A percentile compares a stretch with the other conserved stretches of the same genome.
These are phyloP conservation scores for Acrobeloides nanus DNA, from an alignment of 2,888 invertebrate species.

Conservation along the genomic window DNA sequence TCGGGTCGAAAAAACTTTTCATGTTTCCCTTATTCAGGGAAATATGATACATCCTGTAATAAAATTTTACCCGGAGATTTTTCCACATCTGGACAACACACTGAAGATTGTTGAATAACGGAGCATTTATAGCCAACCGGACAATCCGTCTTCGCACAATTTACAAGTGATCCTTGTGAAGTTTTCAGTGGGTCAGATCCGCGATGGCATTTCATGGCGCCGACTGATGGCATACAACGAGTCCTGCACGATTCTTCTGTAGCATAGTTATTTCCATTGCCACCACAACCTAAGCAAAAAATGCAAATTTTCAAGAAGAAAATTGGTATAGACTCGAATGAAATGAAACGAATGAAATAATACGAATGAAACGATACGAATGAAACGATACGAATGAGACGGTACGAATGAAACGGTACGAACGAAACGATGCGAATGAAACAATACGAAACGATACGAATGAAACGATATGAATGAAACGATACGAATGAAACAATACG, in stretches of 20 bases:
- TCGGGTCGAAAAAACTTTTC: no score
- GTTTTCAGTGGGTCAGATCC: slow-evolving; percentile 35
- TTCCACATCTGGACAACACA: slow-evolving; percentile 47
- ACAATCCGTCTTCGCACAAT: slow-evolving; percentile 44
- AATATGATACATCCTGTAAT: neutral
- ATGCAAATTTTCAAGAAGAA: no score
- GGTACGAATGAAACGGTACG: no score
- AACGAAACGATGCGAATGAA: no score
- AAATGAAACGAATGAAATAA: no score
- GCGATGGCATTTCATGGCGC: slow-evolving; percentile 18
- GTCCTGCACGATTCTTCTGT: slow-evolving; percentile 34
- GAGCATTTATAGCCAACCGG: slow-evolving; percentile 46
- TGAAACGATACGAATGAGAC: no score
- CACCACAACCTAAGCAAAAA: slow-evolving; percentile 53
- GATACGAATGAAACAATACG: no score
- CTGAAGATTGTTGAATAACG: slow-evolving; percentile 32
- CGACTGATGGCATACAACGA: slow-evolving; percentile 32
- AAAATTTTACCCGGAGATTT: slow-evolving; percentile 13
- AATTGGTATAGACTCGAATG: no score
- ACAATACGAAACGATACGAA: no score
- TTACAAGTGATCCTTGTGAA: slow-evolving; percentile 32
- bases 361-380: no score
- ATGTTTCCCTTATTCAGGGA: no score
- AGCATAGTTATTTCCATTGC: slow-evolving; percentile 52
- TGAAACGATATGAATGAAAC: no score